phyloP scores from a whole-genome alignment of 2,888 invertebrate species.

The Hydroisotoma schaefferi region DNA sequence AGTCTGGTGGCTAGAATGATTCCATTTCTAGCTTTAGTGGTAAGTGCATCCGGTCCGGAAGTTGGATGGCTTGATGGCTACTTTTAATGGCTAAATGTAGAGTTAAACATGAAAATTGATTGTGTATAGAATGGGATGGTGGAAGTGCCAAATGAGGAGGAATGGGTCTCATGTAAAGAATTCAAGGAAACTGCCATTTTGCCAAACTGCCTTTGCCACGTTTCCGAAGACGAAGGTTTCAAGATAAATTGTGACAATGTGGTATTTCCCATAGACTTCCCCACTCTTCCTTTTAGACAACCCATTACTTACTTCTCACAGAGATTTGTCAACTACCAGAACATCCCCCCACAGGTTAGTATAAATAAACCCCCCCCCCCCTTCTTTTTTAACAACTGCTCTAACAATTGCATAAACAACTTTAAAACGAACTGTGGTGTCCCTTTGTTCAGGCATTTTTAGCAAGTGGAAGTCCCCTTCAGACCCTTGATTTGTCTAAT shows the following conservation, averaged over 20 bases:
- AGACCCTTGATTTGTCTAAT: constrained; percentile 74
- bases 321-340: constrained; percentile 73
- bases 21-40: background rate
- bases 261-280: constrained; percentile 74
- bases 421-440: background rate
- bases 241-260: constrained; percentile 67
- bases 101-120: too few relatives aligned
- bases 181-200: constrained; percentile 36
- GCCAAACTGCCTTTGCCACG: constrained; percentile 43
- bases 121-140: constrained; percentile 17
- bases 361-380: background rate
- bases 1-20: background rate
- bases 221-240: constrained; percentile 42
- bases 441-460: constrained; percentile 57
- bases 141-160: constrained; percentile 40
- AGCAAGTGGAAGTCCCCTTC: constrained; percentile 67
- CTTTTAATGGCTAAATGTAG: too few relatives aligned
- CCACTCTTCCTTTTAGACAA: constrained; percentile 71
- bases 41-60: background rate
- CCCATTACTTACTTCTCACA: constrained; percentile 77
- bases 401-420: too few relatives aligned
- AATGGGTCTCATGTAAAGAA: constrained; percentile 41
- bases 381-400: background rate
- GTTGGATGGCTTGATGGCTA: too few relatives aligned
- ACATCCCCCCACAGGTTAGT: constrained; percentile 70